Evolutionary conservation across 2,888 invertebrate genomes (phyloP).

Genomic region (Hydrotaea cyrtoneurina): DNA sequence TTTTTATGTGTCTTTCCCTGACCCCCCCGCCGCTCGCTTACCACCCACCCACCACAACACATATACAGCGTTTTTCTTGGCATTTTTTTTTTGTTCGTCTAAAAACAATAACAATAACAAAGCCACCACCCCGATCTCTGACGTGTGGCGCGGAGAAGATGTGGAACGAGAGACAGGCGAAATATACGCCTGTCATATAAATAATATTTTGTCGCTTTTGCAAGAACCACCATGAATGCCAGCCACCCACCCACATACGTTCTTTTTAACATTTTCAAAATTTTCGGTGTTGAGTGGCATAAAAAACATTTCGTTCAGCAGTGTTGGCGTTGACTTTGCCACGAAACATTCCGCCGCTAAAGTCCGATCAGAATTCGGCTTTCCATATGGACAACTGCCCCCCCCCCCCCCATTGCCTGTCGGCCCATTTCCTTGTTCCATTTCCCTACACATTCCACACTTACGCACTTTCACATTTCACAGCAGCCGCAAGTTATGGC

Average conservation of each 20-base stretch:
- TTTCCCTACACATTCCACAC: neutral
- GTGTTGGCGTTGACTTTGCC: slow-evolving; percentile 41
- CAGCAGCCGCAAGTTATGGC: neutral
- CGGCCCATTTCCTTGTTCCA: too few species aligned
- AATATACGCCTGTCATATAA: slow-evolving; percentile 46
- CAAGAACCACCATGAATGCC: slow-evolving; percentile 50
- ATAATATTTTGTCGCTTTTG: slow-evolving; percentile 66
- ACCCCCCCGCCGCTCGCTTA: neutral
- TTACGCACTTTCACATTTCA: slow-evolving; percentile 3
- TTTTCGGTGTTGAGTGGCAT: slow-evolving; percentile 34
- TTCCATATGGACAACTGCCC: too few species aligned
- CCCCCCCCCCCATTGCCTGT: too few species aligned
- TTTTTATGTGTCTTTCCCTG: slow-evolving; percentile 25
- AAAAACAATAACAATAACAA: slow-evolving; percentile 37
- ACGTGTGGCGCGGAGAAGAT: neutral
- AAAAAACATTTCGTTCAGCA: slow-evolving; percentile 47
- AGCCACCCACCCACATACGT: slow-evolving; percentile 44
- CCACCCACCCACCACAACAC: too few species aligned
- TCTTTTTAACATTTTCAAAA: slow-evolving; percentile 16
- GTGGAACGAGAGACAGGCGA: neutral
- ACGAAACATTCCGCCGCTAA: slow-evolving; percentile 22
- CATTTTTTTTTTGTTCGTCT: slow-evolving; percentile 42
- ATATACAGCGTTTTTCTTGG: too few species aligned
- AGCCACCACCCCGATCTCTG: neutral
- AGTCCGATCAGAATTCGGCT: too few species aligned